Base-by-base conservation (phyloP, 2,888 invertebrate genomes). In the Drosophila fulvimacula region DNA sequence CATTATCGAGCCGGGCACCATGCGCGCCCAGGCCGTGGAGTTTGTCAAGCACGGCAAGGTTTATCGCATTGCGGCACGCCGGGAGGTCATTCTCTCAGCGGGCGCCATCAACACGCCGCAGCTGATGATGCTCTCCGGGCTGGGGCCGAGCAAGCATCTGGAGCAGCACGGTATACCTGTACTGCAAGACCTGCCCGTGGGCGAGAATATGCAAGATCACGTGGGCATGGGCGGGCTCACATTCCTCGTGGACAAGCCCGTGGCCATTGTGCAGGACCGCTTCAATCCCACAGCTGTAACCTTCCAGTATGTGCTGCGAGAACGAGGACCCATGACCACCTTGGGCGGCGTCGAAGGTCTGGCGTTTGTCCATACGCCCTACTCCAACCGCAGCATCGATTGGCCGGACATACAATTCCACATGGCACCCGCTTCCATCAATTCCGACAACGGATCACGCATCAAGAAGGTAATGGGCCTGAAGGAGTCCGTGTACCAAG, bases 81-180 rank as follows among this genome's bases (percentile, higher is more conserved):
- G 96, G 83, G 97, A 97, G 92, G 95, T 98, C 0, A 96, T 98
- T 52, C 90, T 98, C 41, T 96, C 97, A 13, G 98, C 97, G 0
- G 98, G 98, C 0, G 95, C 98, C 0, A 96, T 99, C 32, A 98
- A 98, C 90, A 96, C 96, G 13, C 97, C 98, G 0, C 98, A 98
- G 90, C 93, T 99, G 57, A 93, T 99, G 69, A 97, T 98, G 97
- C 92, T 98, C 0, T 98, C 98, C 0, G 98, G 98, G 0, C 94
- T 97, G 57, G 96, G 96, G 0, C 96, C 97, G 0, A 93, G 93
- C 59, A 93, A 95, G 15, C 96, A 97, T 81, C 93, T 97, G 13
- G 92, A 93, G 70, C 93, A 95, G 49, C 93, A 96, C 0, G 95
- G 96, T 5, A 96, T 98, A 51, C 94, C 94, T 9, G 95, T 97